phyloP scores from a whole-genome alignment of 1,140 invertebrate species.

The Apis dorsata region DNA sequence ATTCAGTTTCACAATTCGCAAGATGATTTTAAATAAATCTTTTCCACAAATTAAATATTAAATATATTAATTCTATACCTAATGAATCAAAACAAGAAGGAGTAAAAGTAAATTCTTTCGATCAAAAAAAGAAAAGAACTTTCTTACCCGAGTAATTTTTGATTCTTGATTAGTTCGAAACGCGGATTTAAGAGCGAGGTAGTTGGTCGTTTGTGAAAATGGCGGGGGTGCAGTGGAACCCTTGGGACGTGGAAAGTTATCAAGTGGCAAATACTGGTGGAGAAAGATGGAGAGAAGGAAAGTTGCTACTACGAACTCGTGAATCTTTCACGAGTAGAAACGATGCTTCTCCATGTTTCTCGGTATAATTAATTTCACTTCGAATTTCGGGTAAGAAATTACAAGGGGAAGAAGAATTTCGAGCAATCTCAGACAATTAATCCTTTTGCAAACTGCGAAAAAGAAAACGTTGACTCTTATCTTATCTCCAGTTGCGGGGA shows the following conservation, averaged over 20 bases:
- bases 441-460: too few species aligned
- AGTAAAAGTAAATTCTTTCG: neutral
- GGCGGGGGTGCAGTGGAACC: neutral
- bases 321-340: neutral
- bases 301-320: neutral
- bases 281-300: neutral
- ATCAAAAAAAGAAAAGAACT: neutral
- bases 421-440: neutral
- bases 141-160: neutral
- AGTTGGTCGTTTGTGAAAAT: neutral
- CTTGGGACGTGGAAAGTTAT: constrained; percentile 9
- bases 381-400: neutral
- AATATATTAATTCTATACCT: too few species aligned
- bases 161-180: neutral
- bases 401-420: neutral
- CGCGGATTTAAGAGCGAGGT: neutral
- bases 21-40: too few species aligned
- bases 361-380: neutral
- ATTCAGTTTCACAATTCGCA: too few species aligned
- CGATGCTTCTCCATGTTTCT: neutral
- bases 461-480: too few species aligned
- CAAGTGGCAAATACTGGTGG: neutral
- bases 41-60: too few species aligned
- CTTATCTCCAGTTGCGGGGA: too few species aligned
- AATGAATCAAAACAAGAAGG: too few species aligned